Evolutionary conservation across 2,113 vertebrate genomes (phyloP), one percentile per base, ranked within the genome.

Genomic region (Prochilodus magdalenae): DNA sequence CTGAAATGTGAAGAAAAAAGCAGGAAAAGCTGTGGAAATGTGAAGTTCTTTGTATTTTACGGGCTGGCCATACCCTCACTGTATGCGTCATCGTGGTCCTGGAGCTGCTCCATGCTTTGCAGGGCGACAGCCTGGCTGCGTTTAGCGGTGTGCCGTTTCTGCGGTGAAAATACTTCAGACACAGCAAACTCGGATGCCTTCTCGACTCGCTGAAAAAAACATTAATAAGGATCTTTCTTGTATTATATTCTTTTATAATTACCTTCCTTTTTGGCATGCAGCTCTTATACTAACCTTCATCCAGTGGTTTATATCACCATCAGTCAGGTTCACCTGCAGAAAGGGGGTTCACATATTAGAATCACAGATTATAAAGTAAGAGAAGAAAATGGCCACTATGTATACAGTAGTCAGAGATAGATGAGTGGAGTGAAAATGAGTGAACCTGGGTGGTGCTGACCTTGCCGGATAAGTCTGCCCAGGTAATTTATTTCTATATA

Each of bases 41-140:
- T 29, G 13, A 18, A 5, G 24, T 0, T 47, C 55, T 47, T 11
- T 26, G 51, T 24, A 36, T 65, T 24, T 55, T 18, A 44, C 53
- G 30, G 14, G 15, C 3, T 13, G 70, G 44, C 84, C 83, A 36
- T 86, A 98, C 98, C 97, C 96, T 99, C 97, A 72, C 87, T 83
- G 76, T 89, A 93, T 36, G 94, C 89, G 1, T 96, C 95, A 83
- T 94, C 93, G 0, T 95, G 90, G 91, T 96, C 94, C 75, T 91
- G 91, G 80, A 94, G 86, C 89, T 93, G 92, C 15, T 95, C 94
- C 60, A 75, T 20, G 26, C 86, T 91, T 89, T 92, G 92, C 85
- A 96, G 73, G 27, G 90, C 82, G 70, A 88, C 79, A 26, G 88
- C 78, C 18, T 81, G 86, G 60, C 29, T 84, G 85, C 69, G 83